These are phyloP conservation scores for Eriocheir sinensis DNA, from an alignment of 1,140 invertebrate species.

Conservation along the genomic window DNA sequence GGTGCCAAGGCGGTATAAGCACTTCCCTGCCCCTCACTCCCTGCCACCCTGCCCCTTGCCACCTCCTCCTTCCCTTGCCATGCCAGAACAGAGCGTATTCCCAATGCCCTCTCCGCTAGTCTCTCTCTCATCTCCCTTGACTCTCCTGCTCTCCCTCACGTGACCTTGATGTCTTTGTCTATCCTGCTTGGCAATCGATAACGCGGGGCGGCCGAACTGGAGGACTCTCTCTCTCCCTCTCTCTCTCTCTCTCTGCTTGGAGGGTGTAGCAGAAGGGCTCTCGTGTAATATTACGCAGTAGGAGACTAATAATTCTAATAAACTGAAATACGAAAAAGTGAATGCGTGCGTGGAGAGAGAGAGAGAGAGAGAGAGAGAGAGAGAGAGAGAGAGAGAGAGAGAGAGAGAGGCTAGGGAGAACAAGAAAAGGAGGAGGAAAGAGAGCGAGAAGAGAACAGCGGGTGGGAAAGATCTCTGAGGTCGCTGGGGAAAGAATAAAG, in stretches of 20 bases:
- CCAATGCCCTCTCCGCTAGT: not conserved
- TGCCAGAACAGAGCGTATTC: not conserved
- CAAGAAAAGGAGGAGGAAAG: not conserved
- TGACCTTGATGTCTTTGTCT: conserved; percentile 64
- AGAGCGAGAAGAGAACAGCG: not conserved
- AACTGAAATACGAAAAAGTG: too few species aligned
- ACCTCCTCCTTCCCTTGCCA: not conserved
- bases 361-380: not conserved
- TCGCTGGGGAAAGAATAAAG: not conserved
- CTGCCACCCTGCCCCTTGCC: not conserved
- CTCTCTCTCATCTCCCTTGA: not conserved
- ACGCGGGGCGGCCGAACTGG: not conserved
- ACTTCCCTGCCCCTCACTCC: not conserved
- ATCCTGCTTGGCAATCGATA: conserved; percentile 52
- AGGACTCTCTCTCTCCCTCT: conserved; percentile 30
- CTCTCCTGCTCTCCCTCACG: conserved; percentile 17
- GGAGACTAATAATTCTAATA: not conserved
- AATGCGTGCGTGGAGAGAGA: not conserved
- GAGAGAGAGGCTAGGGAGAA: not conserved
- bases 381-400: not conserved
- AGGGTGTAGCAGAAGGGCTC: not conserved
- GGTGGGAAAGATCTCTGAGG: not conserved
- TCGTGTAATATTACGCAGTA: too few species aligned
- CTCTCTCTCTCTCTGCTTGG: not conserved
- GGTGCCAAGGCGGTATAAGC: not conserved